Evolutionary conservation across 2,888 invertebrate genomes (phyloP).

Genomic region (Apomyelois bistriatella): DNA sequence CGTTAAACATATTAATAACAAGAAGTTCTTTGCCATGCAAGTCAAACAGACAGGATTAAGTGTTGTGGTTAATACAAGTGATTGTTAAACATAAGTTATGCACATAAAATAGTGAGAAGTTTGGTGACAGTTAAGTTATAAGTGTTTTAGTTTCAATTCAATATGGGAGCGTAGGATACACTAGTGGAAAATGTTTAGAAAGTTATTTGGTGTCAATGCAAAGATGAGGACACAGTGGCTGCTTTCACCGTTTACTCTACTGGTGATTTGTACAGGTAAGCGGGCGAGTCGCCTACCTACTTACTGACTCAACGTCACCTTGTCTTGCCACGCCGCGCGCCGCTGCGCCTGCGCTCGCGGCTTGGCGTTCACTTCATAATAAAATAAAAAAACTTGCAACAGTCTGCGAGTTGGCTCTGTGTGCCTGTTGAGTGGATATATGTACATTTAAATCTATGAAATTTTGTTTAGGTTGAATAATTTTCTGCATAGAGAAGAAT

Average conservation of each 20-base stretch:
- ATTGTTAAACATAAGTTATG: not conserved
- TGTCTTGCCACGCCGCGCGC: constrained; percentile 21
- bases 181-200: constrained; percentile 54
- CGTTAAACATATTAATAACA: not conserved
- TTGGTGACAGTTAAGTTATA: constrained; percentile 35
- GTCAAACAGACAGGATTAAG: not conserved
- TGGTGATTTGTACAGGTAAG: constrained; percentile 76
- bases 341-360: constrained; percentile 30
- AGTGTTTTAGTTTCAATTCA: constrained; percentile 42
- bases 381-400: constrained; percentile 32
- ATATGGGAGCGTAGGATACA: constrained; percentile 64
- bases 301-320: constrained; percentile 59
- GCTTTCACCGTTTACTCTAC: constrained; percentile 71
- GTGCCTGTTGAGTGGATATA: too few species aligned
- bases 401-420: not conserved
- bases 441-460: too few species aligned
- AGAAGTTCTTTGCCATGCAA: not conserved
- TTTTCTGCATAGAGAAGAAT: too few species aligned
- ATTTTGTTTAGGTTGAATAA: too few species aligned
- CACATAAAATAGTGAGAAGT: constrained; percentile 1
- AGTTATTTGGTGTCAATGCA: constrained; percentile 47
- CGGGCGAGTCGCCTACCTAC: constrained; percentile 51
- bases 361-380: constrained; percentile 36
- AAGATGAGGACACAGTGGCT: constrained; percentile 64
- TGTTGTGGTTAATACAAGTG: not conserved